phyloP scores from a whole-genome alignment of 2,113 vertebrate genomes.

The Tenebrosternarchus preto region DNA sequence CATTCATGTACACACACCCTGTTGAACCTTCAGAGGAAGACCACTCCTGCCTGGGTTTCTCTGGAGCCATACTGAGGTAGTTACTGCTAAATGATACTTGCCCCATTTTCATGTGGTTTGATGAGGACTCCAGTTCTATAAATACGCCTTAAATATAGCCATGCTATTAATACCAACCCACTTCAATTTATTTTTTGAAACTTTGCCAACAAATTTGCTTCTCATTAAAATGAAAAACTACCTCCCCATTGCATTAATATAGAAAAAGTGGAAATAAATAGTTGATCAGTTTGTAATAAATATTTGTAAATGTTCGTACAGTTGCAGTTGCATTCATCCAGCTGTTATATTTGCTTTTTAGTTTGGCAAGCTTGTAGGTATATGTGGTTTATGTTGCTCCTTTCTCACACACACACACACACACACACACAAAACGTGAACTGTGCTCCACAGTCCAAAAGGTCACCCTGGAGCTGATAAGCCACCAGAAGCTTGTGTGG shows the following conservation, averaged over 20 bases:
- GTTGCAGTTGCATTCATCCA: neutral
- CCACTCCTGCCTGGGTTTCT: conserved; percentile 2
- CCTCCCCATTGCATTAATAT: conserved; percentile 7
- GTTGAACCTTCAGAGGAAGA: conserved; percentile 20
- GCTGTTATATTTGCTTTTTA: neutral
- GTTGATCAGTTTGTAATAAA: conserved; percentile 20
- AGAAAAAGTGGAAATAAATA: neutral
- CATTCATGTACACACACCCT: conserved; percentile 26
- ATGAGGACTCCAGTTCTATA: conserved; percentile 15
- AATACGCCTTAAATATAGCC: conserved; percentile 1
- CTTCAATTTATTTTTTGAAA: conserved; percentile 26
- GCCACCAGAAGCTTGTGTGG: conserved; percentile 27
- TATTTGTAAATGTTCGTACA: neutral
- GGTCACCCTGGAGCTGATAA: conserved; percentile 45
- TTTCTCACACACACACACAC: conserved; percentile 9
- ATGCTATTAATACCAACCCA: conserved; percentile 27
- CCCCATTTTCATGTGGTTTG: conserved; percentile 15
- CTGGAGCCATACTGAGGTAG: conserved; percentile 13
- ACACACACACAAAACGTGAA: neutral
- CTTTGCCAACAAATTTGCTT: conserved; percentile 24
- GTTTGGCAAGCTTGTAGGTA: neutral
- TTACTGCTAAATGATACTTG: conserved; percentile 17
- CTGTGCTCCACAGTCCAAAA: conserved; percentile 33
- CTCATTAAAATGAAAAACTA: neutral
- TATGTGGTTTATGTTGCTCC: neutral